Evolutionary conservation across 1,140 invertebrate species (phyloP).

Genomic region (Drosophila athabasca): DNA sequence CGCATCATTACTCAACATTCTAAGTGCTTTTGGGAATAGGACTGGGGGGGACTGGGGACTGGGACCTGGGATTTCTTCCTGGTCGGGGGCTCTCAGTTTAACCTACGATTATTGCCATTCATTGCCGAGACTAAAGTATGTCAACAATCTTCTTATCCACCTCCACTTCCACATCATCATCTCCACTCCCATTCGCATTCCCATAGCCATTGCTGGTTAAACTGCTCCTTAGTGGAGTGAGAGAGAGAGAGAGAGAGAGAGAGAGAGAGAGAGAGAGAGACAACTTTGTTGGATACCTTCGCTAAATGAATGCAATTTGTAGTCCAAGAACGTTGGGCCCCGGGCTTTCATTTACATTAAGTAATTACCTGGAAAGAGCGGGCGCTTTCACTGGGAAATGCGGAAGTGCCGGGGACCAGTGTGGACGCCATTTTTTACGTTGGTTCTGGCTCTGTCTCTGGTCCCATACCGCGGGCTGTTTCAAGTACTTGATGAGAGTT

Average conservation of each 20-base stretch:
- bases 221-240: slow-evolving; percentile 1
- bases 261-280: slow-evolving; percentile 2
- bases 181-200: neutral
- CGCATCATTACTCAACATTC: slow-evolving; percentile 69
- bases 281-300: slow-evolving; percentile 25
- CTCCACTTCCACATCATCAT: neutral
- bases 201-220: slow-evolving; percentile 1
- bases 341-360: slow-evolving; percentile 67
- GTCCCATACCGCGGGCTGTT: too few relatives aligned
- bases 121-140: slow-evolving; percentile 50
- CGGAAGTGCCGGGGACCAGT: too few relatives aligned
- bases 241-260: too few relatives aligned
- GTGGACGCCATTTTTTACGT: slow-evolving; percentile 12
- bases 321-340: slow-evolving; percentile 45
- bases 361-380: slow-evolving; percentile 66
- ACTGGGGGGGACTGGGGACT: too few relatives aligned
- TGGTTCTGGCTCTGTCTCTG: neutral
- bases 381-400: too few relatives aligned
- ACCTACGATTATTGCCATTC: slow-evolving; percentile 69
- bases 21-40: slow-evolving; percentile 7
- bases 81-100: neutral
- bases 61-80: too few relatives aligned
- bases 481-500: too few relatives aligned
- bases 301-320: slow-evolving; percentile 60
- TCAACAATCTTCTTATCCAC: slow-evolving; percentile 49